These are phyloP conservation scores for Megaptera novaeangliae DNA, from an alignment of 2,113 vertebrate genomes.

Conservation along the genomic window DNA sequence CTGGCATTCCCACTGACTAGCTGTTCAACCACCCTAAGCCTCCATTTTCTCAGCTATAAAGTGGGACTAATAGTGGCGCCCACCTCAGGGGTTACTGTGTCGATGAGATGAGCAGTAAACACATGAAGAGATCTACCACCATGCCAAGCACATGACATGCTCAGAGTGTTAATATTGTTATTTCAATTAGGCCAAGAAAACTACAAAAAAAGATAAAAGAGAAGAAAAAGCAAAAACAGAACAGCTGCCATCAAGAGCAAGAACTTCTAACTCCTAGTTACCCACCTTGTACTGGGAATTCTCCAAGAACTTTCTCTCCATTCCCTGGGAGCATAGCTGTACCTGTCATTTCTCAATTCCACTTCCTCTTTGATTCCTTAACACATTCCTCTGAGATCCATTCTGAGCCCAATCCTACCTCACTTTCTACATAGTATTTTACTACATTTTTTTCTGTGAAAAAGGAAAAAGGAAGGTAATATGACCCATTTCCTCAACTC, in stretches of 20 bases:
- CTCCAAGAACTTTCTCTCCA: background rate
- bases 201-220: background rate
- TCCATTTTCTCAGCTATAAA: background rate
- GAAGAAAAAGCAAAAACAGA: background rate
- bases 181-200: background rate
- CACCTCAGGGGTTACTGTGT: background rate
- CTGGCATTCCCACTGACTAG: background rate
- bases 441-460: background rate
- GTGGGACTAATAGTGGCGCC: background rate
- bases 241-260: background rate
- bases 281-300: too few relatives aligned
- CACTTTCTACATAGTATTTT: background rate
- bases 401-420: background rate
- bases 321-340: background rate
- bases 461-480: background rate
- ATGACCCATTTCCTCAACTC: background rate
- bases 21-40: background rate
- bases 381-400: background rate
- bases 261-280: background rate
- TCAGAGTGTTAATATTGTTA: background rate
- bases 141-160: rapidly evolving
- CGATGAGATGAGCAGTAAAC: background rate
- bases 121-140: background rate
- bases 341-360: background rate
- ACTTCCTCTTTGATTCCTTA: background rate